These are phyloP conservation scores for Talpa occidentalis DNA, from an alignment of 2,113 vertebrate genomes.

Conservation along the genomic window DNA sequence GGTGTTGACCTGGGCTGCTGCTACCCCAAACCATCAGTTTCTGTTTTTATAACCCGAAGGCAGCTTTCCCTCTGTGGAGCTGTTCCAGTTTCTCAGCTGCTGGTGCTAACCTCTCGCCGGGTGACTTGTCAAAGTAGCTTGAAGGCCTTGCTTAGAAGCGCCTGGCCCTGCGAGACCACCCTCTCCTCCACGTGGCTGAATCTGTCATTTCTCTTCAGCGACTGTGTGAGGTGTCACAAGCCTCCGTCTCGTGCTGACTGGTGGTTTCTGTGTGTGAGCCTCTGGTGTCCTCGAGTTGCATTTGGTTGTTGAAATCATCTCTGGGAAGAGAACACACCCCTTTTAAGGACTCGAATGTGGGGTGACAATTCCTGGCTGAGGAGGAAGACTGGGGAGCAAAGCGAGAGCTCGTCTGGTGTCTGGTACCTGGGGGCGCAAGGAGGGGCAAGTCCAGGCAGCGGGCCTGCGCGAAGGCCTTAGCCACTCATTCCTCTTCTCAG, in stretches of 20 bases:
- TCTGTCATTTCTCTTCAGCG: neutral
- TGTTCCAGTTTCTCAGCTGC: neutral
- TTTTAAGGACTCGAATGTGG: too few species aligned
- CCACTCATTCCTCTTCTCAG: slow-evolving; percentile 74
- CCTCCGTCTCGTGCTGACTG: fast-evolving
- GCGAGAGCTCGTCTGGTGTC: neutral
- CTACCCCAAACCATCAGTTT: neutral
- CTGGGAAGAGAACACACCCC: neutral
- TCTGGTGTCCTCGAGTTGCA: neutral
- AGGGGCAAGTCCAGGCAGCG: neutral
- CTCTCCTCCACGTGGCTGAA: neutral
- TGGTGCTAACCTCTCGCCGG: neutral
- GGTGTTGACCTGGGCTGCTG: neutral
- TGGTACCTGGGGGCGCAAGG: neutral
- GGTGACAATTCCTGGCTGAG: neutral
- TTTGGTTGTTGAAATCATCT: neutral
- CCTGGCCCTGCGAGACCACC: neutral
- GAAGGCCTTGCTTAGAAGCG: neutral
- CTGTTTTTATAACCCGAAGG: neutral
- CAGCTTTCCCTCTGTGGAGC: too few species aligned
- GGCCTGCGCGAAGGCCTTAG: neutral
- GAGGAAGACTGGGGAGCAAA: neutral
- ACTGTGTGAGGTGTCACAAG: neutral
- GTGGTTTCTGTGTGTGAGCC: neutral
- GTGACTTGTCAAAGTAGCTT: neutral